Percentiles rank a stretch among this genome's conserved stretches.
These are phyloP conservation scores for Takifugu rubripes DNA, from an alignment of 2,797 vertebrate genomes.

Conservation along the genomic window DNA sequence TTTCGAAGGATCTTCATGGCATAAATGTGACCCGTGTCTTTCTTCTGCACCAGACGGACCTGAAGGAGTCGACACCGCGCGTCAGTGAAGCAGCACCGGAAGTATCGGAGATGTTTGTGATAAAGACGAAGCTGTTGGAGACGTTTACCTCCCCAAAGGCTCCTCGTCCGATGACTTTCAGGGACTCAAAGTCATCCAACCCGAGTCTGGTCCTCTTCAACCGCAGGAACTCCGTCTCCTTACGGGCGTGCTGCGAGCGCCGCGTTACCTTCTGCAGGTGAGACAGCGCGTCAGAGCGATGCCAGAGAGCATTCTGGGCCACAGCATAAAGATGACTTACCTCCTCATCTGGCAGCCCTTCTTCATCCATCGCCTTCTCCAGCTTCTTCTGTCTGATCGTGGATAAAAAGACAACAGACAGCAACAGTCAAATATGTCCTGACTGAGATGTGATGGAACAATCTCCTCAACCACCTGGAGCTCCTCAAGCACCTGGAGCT, in stretches of 20 bases:
- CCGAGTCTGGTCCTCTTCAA: conserved; percentile 94
- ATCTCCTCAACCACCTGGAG: too few species aligned
- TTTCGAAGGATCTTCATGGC: conserved; percentile 99
- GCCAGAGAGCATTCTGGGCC: background rate
- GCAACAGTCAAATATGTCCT: background rate
- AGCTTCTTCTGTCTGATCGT: conserved; percentile 91
- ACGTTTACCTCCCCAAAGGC: conserved; percentile 92
- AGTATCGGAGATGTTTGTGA: background rate
- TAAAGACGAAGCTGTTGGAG: background rate
- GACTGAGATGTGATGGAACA: too few species aligned
- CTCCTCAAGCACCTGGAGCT: too few species aligned
- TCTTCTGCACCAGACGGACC: conserved; percentile 97
- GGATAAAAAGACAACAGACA: background rate
- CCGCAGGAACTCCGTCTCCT: conserved; percentile 94
- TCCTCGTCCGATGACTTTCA: conserved; percentile 96
- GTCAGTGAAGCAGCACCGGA: too few species aligned
- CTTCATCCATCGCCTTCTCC: conserved; percentile 98
- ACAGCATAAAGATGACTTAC: conserved; percentile 51
- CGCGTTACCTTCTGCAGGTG: conserved; percentile 87
- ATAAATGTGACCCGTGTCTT: conserved; percentile 97
- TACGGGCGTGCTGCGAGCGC: conserved; percentile 92
- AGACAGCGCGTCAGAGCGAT: background rate
- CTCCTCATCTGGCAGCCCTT: conserved; percentile 94
- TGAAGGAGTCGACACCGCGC: conserved; percentile 35
- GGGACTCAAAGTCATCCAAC: conserved; percentile 94